These are phyloP conservation scores for Eupeodes luniger DNA, from an alignment of 2,888 invertebrate species.

Conservation along the genomic window DNA sequence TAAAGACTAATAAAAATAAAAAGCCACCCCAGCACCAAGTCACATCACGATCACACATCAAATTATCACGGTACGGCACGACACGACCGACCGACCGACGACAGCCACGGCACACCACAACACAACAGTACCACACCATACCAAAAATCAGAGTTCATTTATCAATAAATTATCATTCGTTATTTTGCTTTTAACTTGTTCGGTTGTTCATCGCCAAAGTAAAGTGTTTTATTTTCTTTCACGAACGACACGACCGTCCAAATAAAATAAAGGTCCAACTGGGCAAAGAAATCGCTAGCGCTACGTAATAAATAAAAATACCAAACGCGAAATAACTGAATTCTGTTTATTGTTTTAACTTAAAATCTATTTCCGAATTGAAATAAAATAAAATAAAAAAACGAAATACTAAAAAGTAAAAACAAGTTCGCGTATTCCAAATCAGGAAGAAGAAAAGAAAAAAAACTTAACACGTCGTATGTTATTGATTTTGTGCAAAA, in stretches of 20 bases:
- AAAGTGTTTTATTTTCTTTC: slow-evolving; percentile 1
- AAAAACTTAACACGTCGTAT: slow-evolving; percentile 28
- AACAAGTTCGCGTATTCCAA: slow-evolving; percentile 17
- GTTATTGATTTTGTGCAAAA: slow-evolving; percentile 42
- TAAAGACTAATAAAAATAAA: slow-evolving; percentile 1
- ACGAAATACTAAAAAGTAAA: not conserved
- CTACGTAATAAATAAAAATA: slow-evolving; percentile 14
- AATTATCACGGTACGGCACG: not conserved
- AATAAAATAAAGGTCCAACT: not conserved
- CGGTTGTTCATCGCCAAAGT: slow-evolving; percentile 44
- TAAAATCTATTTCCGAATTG: not conserved
- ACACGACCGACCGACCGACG: too few relatives aligned
- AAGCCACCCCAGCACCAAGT: not conserved
- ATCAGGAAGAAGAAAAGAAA: slow-evolving; percentile 4
- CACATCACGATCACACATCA: too few relatives aligned
- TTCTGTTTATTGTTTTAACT: not conserved
- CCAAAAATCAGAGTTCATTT: slow-evolving; percentile 7
- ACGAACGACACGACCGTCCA: not conserved
- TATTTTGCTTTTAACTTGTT: slow-evolving; percentile 55
- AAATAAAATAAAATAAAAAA: slow-evolving; percentile 9
- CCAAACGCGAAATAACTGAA: slow-evolving; percentile 34
- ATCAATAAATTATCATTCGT: slow-evolving; percentile 47
- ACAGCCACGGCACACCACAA: too few relatives aligned
- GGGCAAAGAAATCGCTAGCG: not conserved
- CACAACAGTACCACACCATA: not conserved